Conservation (phyloP, 1,140 invertebrate genomes). For the Trialeurodes vaporariorum region DNA sequence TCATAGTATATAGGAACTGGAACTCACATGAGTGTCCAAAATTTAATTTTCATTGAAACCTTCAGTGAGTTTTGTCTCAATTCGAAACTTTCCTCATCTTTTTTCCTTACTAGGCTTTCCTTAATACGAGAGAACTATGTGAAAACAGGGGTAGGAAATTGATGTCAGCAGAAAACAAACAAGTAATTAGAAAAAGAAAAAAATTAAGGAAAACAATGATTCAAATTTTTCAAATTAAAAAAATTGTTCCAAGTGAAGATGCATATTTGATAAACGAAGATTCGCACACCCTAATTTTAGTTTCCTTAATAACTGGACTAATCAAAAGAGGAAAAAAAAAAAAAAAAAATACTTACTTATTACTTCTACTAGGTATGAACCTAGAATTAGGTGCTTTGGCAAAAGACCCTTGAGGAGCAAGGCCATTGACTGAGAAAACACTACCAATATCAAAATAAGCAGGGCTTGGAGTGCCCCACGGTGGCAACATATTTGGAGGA, state of each 20-base stretch:
- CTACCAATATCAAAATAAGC: conserved; percentile 56
- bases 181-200: conserved; percentile 5
- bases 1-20: too few species aligned
- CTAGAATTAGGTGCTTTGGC: conserved; percentile 24
- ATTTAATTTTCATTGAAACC: too few species aligned
- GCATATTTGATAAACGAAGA: not conserved
- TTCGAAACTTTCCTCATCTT: too few species aligned
- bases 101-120: too few species aligned
- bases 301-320: not conserved
- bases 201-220: not conserved
- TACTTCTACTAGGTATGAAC: conserved; percentile 13
- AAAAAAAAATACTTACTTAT: conserved; percentile 8
- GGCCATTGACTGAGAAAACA: conserved; percentile 60
- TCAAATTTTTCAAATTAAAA: conserved; percentile 3
- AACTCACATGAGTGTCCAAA: too few species aligned
- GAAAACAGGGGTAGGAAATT: too few species aligned
- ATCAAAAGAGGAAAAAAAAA: not conserved
- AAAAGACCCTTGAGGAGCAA: conserved; percentile 53
- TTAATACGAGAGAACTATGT: too few species aligned
- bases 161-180: conserved; percentile 6
- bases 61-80: too few species aligned
- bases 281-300: not conserved
- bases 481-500: conserved; percentile 41
- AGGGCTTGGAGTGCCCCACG: conserved; percentile 43
- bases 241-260: not conserved